These are phyloP conservation scores for Drosophila leontia DNA, from an alignment of 1,140 invertebrate genomes.

Conservation along the genomic window DNA sequence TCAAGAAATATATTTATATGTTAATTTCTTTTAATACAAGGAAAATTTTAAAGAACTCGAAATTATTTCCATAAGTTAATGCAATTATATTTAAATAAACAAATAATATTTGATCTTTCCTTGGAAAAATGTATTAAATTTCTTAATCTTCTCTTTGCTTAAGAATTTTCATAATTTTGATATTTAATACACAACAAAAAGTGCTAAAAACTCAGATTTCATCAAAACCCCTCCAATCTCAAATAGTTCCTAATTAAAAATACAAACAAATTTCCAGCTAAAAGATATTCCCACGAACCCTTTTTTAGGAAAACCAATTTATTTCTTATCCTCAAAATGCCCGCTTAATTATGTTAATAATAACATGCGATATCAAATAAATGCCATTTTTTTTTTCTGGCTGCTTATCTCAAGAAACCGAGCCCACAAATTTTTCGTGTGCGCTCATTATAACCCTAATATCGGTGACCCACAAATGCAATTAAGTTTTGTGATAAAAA, in stretches of 20 bases:
- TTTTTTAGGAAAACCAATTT: background rate
- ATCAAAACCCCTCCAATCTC: background rate
- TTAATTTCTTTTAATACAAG: too few species aligned
- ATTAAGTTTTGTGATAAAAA: slow-evolving; percentile 77
- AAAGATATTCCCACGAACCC: background rate
- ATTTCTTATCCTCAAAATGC: background rate
- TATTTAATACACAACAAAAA: too few species aligned
- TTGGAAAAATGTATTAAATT: too few species aligned
- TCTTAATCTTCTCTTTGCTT: too few species aligned
- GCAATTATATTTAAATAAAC: too few species aligned
- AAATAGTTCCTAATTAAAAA: too few species aligned
- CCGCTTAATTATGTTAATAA: slow-evolving; percentile 31
- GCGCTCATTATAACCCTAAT: slow-evolving; percentile 61
- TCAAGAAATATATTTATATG: too few species aligned
- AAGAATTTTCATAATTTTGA: too few species aligned
- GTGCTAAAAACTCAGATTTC: background rate
- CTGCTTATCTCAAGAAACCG: slow-evolving; percentile 34
- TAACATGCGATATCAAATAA: slow-evolving; percentile 19
- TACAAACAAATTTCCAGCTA: background rate
- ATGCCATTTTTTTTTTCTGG: slow-evolving; percentile 25
- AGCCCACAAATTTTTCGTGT: slow-evolving; percentile 43
- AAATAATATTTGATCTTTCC: too few species aligned
- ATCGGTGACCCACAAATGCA: slow-evolving; percentile 77
- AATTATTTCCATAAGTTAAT: too few species aligned
- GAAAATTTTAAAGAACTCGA: too few species aligned